phyloP scores from a whole-genome alignment of 2,113 vertebrate genomes.

The Actenoides lindsayi region DNA sequence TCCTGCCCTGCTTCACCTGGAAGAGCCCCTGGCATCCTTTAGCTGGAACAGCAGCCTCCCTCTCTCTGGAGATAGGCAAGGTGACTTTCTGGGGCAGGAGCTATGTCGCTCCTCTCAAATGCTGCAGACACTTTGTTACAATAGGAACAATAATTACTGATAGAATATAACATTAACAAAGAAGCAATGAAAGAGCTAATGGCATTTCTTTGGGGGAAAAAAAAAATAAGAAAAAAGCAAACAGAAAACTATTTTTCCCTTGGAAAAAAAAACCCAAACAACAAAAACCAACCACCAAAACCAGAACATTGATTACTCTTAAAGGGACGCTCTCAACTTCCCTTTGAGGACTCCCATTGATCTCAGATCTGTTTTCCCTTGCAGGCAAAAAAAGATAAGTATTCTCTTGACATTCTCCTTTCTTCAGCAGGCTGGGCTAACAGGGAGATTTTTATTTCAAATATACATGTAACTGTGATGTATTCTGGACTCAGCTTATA shows the following conservation, averaged over 20 bases:
- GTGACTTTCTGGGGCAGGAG: neutral
- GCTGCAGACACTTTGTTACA: neutral
- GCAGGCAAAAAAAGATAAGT: neutral
- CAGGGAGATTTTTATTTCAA: constrained; percentile 34
- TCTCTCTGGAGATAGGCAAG: neutral
- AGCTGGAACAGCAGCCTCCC: neutral
- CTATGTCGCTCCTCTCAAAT: neutral
- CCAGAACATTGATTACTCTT: constrained; percentile 47
- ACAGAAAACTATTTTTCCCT: neutral
- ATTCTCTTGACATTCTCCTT: constrained; percentile 44
- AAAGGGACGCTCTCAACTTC: constrained; percentile 44
- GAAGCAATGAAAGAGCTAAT: neutral
- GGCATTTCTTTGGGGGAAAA: neutral
- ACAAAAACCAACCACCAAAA: neutral
- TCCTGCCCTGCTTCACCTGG: neutral
- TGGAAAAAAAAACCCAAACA: neutral
- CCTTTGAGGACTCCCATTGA: constrained; percentile 49
- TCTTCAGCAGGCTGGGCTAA: constrained; percentile 11
- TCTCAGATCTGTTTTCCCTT: constrained; percentile 24
- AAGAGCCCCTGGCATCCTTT: neutral
- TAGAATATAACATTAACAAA: neutral
- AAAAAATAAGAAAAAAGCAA: neutral
- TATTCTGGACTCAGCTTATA: neutral
- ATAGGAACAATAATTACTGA: neutral
- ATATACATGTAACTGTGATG: neutral